Evolutionary conservation across 2,113 vertebrate genomes (phyloP), one percentile per base, ranked within the genome.

Genomic region (Salvelinus sp.): DNA sequence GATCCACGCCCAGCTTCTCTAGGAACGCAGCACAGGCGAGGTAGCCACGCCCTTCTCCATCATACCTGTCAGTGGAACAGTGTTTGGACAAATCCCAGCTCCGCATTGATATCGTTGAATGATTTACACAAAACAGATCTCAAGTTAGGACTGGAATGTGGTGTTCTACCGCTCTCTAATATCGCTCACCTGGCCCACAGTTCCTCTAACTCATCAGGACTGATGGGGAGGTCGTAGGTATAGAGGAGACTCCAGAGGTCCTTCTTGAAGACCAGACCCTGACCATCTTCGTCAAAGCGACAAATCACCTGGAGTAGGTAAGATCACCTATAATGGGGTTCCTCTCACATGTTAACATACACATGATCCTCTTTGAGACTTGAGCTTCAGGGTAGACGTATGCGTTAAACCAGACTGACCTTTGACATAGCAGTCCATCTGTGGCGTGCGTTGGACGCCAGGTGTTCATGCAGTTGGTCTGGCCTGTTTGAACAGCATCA

Each of bases 361-460:
- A 54, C 50, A 54, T 18, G 18, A 12, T 44, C 38, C 38, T 44
- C 38, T 44, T 48, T 13, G 22, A 18, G 38, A 44, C 38, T 10
- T 44, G 38, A 44, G 38, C 38, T 48, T 22, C 33, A 2, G 44
- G 28, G 3, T 28, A 12, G 14, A 28, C 27, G 18, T 63, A 18
- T 73, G 7, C 30, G 23, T n/a, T 13, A 12, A 30, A 47, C 16
- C 25, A 57, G 54, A 50, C 91, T 91, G 90, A 94, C 93, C 94
- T 93, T 93, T 3, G 91, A 92, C 81, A 95, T 90, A 83, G 95
- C 93, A 67, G 89, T 74, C 95, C 94, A 95, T 91, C 93, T 94
- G 90, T 73, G 88, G 81, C 84, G 89, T 20, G 93, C 94, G 87
- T 94, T 94, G 82, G 79, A 89, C 76, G 86, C 81, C 58, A 96